Conservation (phyloP, 2,113 vertebrate genomes). For the Myotis lucifugus region DNA sequence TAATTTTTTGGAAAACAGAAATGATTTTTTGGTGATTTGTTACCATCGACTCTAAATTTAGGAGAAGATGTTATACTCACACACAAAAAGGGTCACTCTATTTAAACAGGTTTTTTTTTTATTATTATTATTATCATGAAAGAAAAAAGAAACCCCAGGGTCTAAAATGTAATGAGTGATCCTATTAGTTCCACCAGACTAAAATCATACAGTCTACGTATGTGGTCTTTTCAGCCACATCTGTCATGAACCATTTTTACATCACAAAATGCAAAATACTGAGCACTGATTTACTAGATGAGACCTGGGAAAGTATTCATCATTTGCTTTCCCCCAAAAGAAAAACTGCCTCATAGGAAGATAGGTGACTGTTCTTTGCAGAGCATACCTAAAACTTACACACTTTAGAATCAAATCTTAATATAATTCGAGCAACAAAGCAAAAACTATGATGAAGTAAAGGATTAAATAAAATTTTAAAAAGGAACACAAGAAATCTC, state of each 20-base stretch:
- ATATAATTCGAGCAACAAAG: neutral
- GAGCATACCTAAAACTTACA: neutral
- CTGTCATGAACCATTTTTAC: conserved; percentile 88
- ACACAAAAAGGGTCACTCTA: conserved; percentile 81
- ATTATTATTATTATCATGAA: conserved; percentile 77
- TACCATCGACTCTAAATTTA: conserved; percentile 85
- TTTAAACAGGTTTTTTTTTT: conserved; percentile 84
- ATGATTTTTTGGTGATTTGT: conserved; percentile 78
- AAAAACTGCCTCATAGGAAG: conserved; percentile 29
- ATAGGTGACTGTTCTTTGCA: neutral
- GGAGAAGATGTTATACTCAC: conserved; percentile 74
- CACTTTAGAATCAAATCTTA: conserved; percentile 36
- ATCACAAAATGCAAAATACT: conserved; percentile 82
- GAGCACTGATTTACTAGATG: conserved; percentile 78
- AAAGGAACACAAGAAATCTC: conserved; percentile 19
- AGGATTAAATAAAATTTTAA: conserved; percentile 23
- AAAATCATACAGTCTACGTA: conserved; percentile 92
- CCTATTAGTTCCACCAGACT: conserved; percentile 94
- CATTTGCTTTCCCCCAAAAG: conserved; percentile 67
- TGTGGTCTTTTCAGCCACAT: conserved; percentile 92
- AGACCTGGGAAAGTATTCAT: conserved; percentile 80
- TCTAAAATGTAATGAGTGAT: conserved; percentile 89
- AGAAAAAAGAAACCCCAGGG: conserved; percentile 86
- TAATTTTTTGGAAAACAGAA: conserved; percentile 24
- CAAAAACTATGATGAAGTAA: conserved; percentile 26